Evolutionary conservation across 23 tunicate genomes (phyloP), one percentile per base, ranked within the genome.

Genomic region (Halocynthia aurantium): DNA sequence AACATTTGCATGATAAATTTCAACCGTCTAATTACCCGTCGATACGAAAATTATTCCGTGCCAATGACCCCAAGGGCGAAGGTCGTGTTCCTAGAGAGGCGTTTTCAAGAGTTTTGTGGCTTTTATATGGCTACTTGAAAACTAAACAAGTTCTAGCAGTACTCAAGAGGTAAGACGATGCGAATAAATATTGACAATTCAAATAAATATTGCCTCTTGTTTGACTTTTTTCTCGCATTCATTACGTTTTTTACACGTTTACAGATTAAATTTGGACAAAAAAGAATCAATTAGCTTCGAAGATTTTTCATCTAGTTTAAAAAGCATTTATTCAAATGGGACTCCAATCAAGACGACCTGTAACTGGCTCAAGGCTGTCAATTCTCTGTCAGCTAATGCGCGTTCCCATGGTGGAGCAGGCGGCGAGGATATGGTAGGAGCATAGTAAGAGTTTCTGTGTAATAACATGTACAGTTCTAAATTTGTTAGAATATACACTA

Each of bases 21-120:
- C 77, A 80, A 8, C 61, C 86, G 10, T 63, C 76, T 6, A 89
- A 80, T 50, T 69, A 80, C 31, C 96, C 77, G 51, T 52, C 84
- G 9, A 87, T 85, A 6, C 65, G 81, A 68, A 85, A 85, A 63
- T 21, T 90, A 22, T 90, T 90, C 64, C 89, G 85, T 55, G 87
- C 90, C 15, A 90, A 90, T 73, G 97, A 90, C 51, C 97, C 97
- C 5, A 76, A 61, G 53, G 90, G 90, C 8, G 97, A 90, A 58
- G 97, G 97, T 70, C 81, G 76, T 53, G 86, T 90, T 7, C 77
- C 97, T 13, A 90, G 85, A 53, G 97, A 90, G 66, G 97, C 97
- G 6, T 90, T 90, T 85, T 72, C 86, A 9, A 64, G 97, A 55
- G 87, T 90, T 22, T 22, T 90, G 57, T 85, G 97, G 97, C 85